phyloP scores from a whole-genome alignment of 1,140 invertebrate genomes.

The Cheumatopsyche charites region DNA sequence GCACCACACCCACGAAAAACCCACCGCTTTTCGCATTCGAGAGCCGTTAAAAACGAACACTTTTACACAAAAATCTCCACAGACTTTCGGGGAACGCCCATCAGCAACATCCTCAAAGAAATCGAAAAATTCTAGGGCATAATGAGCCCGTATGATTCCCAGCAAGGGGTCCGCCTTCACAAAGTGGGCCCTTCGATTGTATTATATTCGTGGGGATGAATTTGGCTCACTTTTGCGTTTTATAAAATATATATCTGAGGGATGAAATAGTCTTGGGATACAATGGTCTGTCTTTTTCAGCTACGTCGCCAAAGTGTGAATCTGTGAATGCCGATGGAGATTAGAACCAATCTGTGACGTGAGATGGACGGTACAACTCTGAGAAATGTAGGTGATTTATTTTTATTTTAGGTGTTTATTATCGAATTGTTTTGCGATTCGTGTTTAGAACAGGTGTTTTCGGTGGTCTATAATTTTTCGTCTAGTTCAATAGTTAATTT shows the following conservation, averaged over 20 bases:
- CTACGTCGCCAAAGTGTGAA: slow-evolving; percentile 37
- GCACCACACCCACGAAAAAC: slow-evolving; percentile 32
- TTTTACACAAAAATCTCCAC: slow-evolving; percentile 5
- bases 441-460: slow-evolving; percentile 10
- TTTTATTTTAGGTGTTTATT: too few relatives aligned
- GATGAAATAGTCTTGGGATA: too few relatives aligned
- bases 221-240: slow-evolving; percentile 14
- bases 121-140: slow-evolving; percentile 30
- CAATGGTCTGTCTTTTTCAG: slow-evolving; percentile 36
- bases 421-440: too few relatives aligned
- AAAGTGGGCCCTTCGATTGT: slow-evolving; percentile 30
- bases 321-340: slow-evolving; percentile 37
- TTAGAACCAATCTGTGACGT: slow-evolving; percentile 18
- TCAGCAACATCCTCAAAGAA: not conserved
- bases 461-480: not conserved
- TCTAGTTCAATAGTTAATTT: not conserved
- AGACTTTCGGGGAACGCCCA: slow-evolving; percentile 30
- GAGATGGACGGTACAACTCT: not conserved
- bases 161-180: slow-evolving; percentile 29
- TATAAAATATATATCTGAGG: too few relatives aligned
- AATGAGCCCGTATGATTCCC: slow-evolving; percentile 42
- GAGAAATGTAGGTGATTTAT: too few relatives aligned
- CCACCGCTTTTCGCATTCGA: slow-evolving; percentile 35
- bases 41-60: slow-evolving; percentile 15
- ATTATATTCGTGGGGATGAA: slow-evolving; percentile 4